A percentile compares a stretch with the other conserved stretches of the same genome.
These are phyloP conservation scores for Orthosia gothica DNA, from an alignment of 2,888 invertebrate genomes.

Conservation along the genomic window DNA sequence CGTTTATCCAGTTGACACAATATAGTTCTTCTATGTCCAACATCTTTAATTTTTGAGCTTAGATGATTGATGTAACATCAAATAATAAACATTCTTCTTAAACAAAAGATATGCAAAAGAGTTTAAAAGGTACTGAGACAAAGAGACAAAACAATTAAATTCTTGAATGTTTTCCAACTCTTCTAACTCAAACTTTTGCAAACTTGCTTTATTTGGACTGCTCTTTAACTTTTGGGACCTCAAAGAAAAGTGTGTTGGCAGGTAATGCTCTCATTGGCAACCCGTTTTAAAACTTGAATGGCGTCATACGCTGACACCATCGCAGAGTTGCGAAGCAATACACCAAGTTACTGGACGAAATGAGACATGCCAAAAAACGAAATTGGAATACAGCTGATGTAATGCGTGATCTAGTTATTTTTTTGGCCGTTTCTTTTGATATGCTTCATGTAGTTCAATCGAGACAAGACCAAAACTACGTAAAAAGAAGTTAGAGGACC, in stretches of 20 bases:
- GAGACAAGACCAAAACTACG: background rate
- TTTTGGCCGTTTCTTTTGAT: background rate
- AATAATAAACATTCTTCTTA: background rate
- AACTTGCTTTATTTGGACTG: background rate
- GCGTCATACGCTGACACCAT: conserved; percentile 71
- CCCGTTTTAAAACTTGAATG: conserved; percentile 72
- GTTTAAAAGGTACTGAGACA: background rate
- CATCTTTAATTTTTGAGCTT: background rate
- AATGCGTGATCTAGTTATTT: conserved; percentile 26
- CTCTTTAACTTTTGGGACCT: background rate
- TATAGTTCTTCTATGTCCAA: background rate
- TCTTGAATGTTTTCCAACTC: background rate
- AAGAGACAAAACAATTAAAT: background rate
- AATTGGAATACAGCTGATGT: conserved; percentile 27
- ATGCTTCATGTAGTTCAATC: background rate
- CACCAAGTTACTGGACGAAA: conserved; percentile 64
- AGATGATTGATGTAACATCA: background rate
- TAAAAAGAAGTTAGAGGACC: background rate
- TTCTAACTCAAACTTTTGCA: too few relatives aligned
- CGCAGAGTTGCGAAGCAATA: conserved; percentile 70
- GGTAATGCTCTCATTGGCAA: conserved; percentile 58
- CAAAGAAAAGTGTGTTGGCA: background rate
- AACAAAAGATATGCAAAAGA: background rate
- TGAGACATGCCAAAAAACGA: conserved; percentile 58
- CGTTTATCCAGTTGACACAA: background rate